Conservation (phyloP, 1,140 invertebrate species). For the Procambarus virginalis region DNA sequence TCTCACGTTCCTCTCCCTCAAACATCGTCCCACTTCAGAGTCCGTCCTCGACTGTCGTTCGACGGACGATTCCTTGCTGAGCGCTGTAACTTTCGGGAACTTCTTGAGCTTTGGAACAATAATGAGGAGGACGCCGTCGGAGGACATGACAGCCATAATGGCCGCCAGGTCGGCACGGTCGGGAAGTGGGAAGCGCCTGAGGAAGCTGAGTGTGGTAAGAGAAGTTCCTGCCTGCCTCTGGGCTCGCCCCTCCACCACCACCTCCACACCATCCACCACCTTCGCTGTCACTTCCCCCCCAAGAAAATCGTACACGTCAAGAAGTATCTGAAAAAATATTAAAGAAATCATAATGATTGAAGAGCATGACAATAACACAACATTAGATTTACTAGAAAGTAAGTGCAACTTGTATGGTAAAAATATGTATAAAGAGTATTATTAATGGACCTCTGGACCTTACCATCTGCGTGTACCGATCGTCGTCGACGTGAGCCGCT, state of each 20-base stretch:
- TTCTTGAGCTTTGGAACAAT: constrained; percentile 16
- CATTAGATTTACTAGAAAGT: not conserved
- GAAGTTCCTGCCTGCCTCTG: constrained; percentile 12
- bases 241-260: constrained; percentile 26
- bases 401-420: not conserved
- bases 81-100: not conserved
- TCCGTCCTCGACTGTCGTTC: not conserved
- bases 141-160: constrained; percentile 37
- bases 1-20: not conserved
- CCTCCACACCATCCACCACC: constrained; percentile 36
- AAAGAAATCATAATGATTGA: not conserved
- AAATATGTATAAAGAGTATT: not conserved
- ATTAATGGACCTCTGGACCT: not conserved
- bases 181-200: constrained; percentile 24
- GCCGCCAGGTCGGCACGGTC: constrained; percentile 20
- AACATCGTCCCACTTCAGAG: not conserved
- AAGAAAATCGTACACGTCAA: constrained; percentile 49
- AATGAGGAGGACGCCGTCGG: constrained; percentile 43
- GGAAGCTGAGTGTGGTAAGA: constrained; percentile 31
- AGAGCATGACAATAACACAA: too few species aligned
- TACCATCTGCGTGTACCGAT: constrained; percentile 33
- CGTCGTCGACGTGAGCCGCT: constrained; percentile 29
- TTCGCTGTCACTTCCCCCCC: constrained; percentile 28
- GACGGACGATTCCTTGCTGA: not conserved
- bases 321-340: constrained; percentile 15